Conservation (phyloP, 2,113 vertebrate genomes). For the Scomber scombrus region DNA sequence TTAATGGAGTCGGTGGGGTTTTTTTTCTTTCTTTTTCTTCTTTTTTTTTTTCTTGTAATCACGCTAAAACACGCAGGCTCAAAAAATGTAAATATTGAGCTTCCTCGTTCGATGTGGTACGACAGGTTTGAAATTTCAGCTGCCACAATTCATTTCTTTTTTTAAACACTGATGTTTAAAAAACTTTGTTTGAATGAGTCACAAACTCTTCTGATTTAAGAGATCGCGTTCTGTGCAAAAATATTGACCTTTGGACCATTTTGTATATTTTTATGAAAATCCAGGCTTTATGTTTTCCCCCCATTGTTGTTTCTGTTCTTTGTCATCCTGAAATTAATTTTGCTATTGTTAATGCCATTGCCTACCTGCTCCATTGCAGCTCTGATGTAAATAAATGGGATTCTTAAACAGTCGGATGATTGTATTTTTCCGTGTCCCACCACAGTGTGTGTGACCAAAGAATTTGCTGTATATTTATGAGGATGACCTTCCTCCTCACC, state of each 20-base stretch:
- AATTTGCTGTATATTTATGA: slow-evolving; percentile 81
- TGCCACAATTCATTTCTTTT: slow-evolving; percentile 41
- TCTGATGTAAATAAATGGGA: slow-evolving; percentile 46
- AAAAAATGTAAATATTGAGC: slow-evolving; percentile 82
- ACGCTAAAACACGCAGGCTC: slow-evolving; percentile 70
- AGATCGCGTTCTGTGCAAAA: neutral
- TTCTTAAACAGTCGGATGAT: slow-evolving; percentile 43
- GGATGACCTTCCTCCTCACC: slow-evolving; percentile 77
- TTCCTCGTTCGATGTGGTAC: slow-evolving; percentile 65
- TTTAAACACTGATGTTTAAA: slow-evolving; percentile 57
- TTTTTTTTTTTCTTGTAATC: slow-evolving; percentile 72
- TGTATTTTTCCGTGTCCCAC: slow-evolving; percentile 52
- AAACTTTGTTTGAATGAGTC: slow-evolving; percentile 31
- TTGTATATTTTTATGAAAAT: slow-evolving; percentile 25
- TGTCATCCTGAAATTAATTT: slow-evolving; percentile 34
- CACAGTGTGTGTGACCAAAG: slow-evolving; percentile 62
- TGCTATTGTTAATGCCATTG: slow-evolving; percentile 24
- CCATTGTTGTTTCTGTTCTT: slow-evolving; percentile 14
- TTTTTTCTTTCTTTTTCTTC: slow-evolving; percentile 32
- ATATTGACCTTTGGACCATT: neutral
- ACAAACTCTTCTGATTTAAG: slow-evolving; percentile 1
- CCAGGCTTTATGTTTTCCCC: neutral
- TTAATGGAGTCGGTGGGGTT: slow-evolving; percentile 65
- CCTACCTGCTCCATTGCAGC: slow-evolving; percentile 7
- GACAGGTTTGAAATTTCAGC: slow-evolving; percentile 72